These are phyloP conservation scores for Myotis lucifugus DNA, from an alignment of 2,113 vertebrate genomes.

Conservation along the genomic window DNA sequence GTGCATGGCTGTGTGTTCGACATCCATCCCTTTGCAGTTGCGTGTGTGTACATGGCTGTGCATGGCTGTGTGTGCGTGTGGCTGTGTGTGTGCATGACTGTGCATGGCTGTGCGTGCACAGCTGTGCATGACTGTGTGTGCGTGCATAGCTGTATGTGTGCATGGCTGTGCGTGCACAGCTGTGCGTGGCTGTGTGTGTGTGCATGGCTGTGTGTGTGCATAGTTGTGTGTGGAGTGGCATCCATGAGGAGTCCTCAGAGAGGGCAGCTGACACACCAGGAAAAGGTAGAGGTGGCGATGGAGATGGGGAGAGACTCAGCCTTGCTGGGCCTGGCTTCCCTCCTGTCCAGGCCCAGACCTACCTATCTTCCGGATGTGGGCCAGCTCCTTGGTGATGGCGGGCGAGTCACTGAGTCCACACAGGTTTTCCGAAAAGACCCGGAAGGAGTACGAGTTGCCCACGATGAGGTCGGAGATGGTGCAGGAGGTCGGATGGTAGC, in stretches of 20 bases:
- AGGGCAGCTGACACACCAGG: fast-evolving
- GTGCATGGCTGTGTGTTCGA: too few species aligned
- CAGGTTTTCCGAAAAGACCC: constrained; percentile 92
- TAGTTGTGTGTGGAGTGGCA: background rate
- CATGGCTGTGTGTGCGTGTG: too few species aligned
- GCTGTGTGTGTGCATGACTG: background rate
- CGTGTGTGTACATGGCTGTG: background rate
- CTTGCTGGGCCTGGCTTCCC: background rate
- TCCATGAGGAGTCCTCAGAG: background rate
- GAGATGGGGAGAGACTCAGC: background rate
- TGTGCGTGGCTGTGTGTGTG: background rate
- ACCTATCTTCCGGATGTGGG: constrained; percentile 92
- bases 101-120: too few species aligned
- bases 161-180: background rate
- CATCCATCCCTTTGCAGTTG: background rate
- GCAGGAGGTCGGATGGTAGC: constrained; percentile 90
- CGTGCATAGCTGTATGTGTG: fast-evolving
- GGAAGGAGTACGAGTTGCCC: constrained; percentile 93
- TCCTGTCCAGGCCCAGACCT: background rate
- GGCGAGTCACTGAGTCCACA: constrained; percentile 88
- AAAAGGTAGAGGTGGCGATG: too few species aligned
- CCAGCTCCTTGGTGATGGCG: constrained; percentile 82
- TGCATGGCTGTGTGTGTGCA: background rate
- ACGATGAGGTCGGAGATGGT: constrained; percentile 95
- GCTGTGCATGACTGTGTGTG: too few species aligned